Evolutionary conservation across 2,797 vertebrate species (phyloP), one percentile per base, ranked within the genome.

Genomic region (Danionella dracula): DNA sequence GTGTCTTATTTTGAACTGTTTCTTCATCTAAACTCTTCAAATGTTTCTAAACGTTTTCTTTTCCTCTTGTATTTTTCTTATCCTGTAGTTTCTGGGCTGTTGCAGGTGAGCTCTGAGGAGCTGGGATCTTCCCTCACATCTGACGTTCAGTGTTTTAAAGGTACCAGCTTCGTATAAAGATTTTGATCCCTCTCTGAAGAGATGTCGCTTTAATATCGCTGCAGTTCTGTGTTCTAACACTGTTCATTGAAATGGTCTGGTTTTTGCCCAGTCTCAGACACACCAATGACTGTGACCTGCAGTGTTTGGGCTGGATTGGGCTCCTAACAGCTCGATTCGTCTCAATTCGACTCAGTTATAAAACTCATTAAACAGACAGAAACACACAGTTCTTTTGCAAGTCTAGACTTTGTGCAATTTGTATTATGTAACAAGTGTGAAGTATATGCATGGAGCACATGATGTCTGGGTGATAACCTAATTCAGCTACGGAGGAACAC

Each of bases 121-220:
- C 68, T 98, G 50, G 88, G 89, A 65, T 87, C 91, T 4, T 93
- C 95, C 65, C 87, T 98, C 76, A 98, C 94, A 44, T 92, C 92
- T 13, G 93, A 98, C 16, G 79, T 95, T 72, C 95, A 96, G 41
- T 95, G 93, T 83, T 92, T 94, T 65, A 96, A 94, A 95, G 96
- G 96, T 97, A 89, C 74, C 44, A 19, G 4, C 37, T 67, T 31
- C 20, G 4, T n/a, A n/a, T n/a, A n/a, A n/a, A n/a, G n/a, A n/a
- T n/a, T n/a, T n/a, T n/a, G n/a, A n/a, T n/a, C n/a, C n/a, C n/a
- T n/a, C n/a, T n/a, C n/a, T n/a, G n/a, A n/a, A n/a, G n/a, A n/a
- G n/a, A n/a, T n/a, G n/a, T n/a, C n/a, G n/a, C n/a, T n/a, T n/a
- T n/a, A n/a, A n/a, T n/a, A n/a, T n/a, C n/a, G n/a, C n/a, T n/a